These are phyloP conservation scores for Phylloscopus collybita DNA, from an alignment of 2,797 vertebrate genomes.

Conservation along the genomic window DNA sequence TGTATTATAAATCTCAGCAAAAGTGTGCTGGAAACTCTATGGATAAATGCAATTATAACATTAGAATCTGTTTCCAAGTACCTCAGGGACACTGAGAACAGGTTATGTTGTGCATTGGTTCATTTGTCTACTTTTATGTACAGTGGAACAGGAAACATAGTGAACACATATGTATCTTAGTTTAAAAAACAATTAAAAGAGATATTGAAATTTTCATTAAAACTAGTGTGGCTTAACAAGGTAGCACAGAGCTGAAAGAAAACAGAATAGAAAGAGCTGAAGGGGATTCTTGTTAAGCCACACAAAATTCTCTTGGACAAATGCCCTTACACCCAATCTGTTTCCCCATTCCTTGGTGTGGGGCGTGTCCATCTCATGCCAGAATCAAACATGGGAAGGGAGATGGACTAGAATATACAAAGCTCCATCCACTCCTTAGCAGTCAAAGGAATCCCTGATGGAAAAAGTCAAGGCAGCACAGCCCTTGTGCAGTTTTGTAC, in stretches of 20 bases:
- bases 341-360: neutral
- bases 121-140: neutral
- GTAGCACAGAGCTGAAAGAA: neutral
- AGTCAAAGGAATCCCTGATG: neutral
- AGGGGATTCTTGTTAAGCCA: neutral
- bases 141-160: neutral
- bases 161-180: neutral
- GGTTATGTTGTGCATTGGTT: neutral
- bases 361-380: neutral
- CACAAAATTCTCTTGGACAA: neutral
- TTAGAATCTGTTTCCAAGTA: neutral
- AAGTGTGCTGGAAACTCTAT: neutral
- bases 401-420: neutral
- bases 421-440: neutral
- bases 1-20: neutral
- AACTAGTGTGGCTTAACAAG: neutral
- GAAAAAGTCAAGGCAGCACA: neutral
- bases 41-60: neutral
- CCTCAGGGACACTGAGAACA: neutral
- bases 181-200: neutral
- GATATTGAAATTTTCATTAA: neutral
- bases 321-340: neutral
- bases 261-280: neutral
- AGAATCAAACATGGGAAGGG: neutral
- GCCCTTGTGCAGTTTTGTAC: neutral